Conservation (phyloP, 2,797 vertebrate species). For the Gymnopithys bicolor region DNA sequence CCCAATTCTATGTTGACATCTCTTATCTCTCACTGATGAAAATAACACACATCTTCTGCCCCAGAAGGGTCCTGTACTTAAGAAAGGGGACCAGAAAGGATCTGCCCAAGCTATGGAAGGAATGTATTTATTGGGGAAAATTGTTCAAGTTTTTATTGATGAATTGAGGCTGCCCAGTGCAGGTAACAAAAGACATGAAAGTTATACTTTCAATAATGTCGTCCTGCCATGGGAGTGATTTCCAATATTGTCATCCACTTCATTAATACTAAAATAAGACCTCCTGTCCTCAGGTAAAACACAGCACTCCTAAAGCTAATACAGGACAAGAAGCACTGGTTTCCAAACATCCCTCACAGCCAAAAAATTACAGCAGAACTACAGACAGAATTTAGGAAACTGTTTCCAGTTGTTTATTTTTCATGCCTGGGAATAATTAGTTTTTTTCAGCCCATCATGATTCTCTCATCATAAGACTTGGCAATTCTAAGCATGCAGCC, state of each 20-base stretch:
- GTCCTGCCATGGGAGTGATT: neutral
- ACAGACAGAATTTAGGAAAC: neutral
- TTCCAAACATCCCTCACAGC: neutral
- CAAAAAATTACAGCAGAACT: neutral
- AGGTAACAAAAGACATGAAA: neutral
- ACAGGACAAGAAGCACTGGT: neutral
- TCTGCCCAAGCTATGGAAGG: neutral
- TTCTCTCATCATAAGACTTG: neutral
- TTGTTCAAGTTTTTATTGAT: neutral
- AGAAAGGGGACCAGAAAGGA: neutral
- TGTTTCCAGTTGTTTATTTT: conserved; percentile 1
- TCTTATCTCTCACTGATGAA: neutral
- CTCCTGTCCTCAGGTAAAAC: neutral
- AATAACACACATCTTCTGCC: neutral
- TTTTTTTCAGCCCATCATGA: neutral
- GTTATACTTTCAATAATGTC: neutral
- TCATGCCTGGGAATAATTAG: neutral
- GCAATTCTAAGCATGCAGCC: neutral
- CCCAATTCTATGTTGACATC: neutral
- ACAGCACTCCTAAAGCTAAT: neutral
- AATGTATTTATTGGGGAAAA: neutral
- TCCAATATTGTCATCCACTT: neutral
- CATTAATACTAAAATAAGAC: neutral
- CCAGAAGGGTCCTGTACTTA: neutral
- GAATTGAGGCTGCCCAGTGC: neutral